Evolutionary conservation across 1,140 invertebrate species (phyloP), one percentile per base, ranked within the genome.

Genomic region (Procambarus clarkii): DNA sequence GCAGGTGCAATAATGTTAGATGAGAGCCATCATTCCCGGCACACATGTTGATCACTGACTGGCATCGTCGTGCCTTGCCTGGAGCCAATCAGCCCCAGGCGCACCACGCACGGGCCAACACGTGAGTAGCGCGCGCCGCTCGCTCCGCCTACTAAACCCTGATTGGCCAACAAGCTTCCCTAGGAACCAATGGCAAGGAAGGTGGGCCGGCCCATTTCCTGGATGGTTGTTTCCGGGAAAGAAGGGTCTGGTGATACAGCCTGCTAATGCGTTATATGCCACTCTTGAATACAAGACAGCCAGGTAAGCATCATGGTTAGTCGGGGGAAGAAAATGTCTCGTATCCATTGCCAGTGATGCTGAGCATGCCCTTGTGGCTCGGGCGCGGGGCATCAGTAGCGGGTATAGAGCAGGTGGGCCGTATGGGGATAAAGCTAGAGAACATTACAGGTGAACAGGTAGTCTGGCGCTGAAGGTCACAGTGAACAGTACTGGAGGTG

Each of bases 391-490:
- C 90, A 91, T 87, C 84, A 44, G 90, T 91, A 91, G 90, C 90
- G 85, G 90, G 90, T 91, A 91, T 91, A 77, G 88, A 83, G 90
- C 90, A 91, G 90, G 84, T 87, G 89, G 87, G 90, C 90, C 85
- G 90, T 91, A 91, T 91, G 90, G 90, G 89, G 90, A 91, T 91
- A 91, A 91, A 91, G 90, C 90, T 91, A 54, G 84, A 86, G 90
- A 91, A 91, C 90, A 91, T 91, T 91, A 91, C 90, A 91, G 90
- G 90, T 91, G 90, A 86, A 86, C 90, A 86, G 90, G 90, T 91
- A 91, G 90, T 91, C 84, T 86, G 64, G 77, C 77, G 84, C 90
- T 82, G 90, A 91, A 91, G 90, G 90, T 91, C 90, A 91, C 77
- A 82, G 90, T 91, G 90, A 80, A 86, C 90, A 91, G 76, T 91